Conservation (phyloP, 2,113 vertebrate genomes). For the Heteronetta atricapilla region DNA sequence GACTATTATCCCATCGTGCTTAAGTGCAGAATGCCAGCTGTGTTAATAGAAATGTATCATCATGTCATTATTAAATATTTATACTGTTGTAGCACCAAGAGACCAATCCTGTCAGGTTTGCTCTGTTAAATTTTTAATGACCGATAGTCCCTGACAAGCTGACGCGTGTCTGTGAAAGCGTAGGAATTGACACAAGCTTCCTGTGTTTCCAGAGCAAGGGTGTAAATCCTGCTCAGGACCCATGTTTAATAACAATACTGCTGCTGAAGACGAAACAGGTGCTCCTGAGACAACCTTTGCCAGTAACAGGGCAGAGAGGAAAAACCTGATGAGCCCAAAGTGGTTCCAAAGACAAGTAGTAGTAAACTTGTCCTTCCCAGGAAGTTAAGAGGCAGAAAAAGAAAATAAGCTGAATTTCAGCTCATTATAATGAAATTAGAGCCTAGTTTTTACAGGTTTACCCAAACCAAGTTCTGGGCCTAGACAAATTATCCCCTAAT, state of each 20-base stretch:
- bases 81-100: slow-evolving; percentile 14
- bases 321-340: not conserved
- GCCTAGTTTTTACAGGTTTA: not conserved
- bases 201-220: not conserved
- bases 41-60: slow-evolving; percentile 42
- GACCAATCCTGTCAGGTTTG: slow-evolving; percentile 23
- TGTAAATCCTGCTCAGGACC: not conserved
- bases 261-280: not conserved
- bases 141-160: not conserved
- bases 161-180: not conserved
- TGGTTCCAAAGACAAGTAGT: not conserved
- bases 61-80: slow-evolving; percentile 43
- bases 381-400: not conserved
- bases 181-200: slow-evolving; percentile 6
- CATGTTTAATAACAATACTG: not conserved
- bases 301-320: not conserved
- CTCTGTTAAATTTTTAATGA: slow-evolving; percentile 24
- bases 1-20: not conserved
- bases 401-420: not conserved
- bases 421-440: not conserved
- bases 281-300: not conserved
- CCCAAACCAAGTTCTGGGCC: not conserved
- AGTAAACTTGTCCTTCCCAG: not conserved
- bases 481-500: not conserved
- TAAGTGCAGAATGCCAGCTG: not conserved